A percentile compares a stretch with the other conserved stretches of the same genome.
phyloP scores from a whole-genome alignment of 2,888 invertebrate genomes.

The Amblyteles armatorius region DNA sequence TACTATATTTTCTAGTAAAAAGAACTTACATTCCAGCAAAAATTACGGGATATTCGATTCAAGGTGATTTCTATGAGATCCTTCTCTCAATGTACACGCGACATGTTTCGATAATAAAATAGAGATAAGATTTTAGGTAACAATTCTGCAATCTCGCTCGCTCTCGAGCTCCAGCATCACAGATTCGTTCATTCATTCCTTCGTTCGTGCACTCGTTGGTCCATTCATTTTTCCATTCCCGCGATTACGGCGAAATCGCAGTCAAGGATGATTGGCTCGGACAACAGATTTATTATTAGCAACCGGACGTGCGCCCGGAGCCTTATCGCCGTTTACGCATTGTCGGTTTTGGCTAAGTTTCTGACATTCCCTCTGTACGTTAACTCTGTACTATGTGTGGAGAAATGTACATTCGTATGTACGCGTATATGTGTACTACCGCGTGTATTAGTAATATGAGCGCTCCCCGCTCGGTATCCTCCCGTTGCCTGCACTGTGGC shows the following conservation, averaged over 20 bases:
- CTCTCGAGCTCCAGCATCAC: neutral
- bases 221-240: constrained; percentile 30
- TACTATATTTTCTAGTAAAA: no score
- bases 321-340: constrained; percentile 58
- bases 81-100: neutral
- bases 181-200: neutral
- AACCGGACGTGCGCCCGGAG: constrained; percentile 55
- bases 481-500: constrained; percentile 32
- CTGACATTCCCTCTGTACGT: constrained; percentile 29
- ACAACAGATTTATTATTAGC: constrained; percentile 56
- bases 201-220: constrained; percentile 14
- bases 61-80: neutral
- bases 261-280: constrained; percentile 24
- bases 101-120: neutral
- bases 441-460: neutral
- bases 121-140: neutral
- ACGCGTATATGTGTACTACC: neutral
- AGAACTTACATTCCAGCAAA: no score
- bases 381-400: constrained; percentile 7
- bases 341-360: constrained; percentile 56
- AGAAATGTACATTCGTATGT: neutral
- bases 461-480: neutral
- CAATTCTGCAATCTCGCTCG: neutral
- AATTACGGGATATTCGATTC: no score
- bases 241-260: constrained; percentile 48